Conservation (phyloP, 2,888 invertebrate genomes). For the Agonopterix heracliana region DNA sequence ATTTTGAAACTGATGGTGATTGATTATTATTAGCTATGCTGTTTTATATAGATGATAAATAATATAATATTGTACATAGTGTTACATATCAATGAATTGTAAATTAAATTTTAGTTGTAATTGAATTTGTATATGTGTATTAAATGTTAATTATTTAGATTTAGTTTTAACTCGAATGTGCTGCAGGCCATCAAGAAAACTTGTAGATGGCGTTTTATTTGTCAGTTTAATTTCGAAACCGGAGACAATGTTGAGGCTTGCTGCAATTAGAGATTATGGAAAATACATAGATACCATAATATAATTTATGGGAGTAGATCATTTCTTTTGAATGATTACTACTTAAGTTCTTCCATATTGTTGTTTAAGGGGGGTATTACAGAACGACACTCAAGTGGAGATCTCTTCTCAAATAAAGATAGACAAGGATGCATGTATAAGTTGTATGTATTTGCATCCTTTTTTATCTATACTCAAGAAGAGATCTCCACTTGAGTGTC, state of each 20-base stretch:
- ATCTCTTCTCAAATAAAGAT: no score
- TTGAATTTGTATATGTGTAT: conserved; percentile 19
- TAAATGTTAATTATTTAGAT: conserved; percentile 7
- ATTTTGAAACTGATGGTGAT: conserved; percentile 12
- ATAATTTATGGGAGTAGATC: conserved; percentile 1
- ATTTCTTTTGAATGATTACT: conserved; percentile 21
- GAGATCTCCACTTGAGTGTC: no score
- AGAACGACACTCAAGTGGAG: no score
- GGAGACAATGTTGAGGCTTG: no score
- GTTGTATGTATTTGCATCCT: no score
- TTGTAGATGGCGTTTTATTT: neutral
- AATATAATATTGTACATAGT: conserved; percentile 3
- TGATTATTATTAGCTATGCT: neutral
- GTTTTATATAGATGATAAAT: neutral
- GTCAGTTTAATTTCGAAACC: no score
- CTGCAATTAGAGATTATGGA: neutral
- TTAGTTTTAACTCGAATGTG: neutral
- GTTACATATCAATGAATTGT: conserved; percentile 47
- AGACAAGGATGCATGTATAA: no score
- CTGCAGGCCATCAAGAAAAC: neutral
- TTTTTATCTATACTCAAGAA: no score
- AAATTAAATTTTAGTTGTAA: conserved; percentile 22
- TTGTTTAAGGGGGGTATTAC: no score
- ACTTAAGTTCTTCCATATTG: conserved; percentile 29
- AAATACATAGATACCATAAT: neutral